These are phyloP conservation scores for Smittia aterrima DNA, from an alignment of 2,888 invertebrate species.

Conservation along the genomic window DNA sequence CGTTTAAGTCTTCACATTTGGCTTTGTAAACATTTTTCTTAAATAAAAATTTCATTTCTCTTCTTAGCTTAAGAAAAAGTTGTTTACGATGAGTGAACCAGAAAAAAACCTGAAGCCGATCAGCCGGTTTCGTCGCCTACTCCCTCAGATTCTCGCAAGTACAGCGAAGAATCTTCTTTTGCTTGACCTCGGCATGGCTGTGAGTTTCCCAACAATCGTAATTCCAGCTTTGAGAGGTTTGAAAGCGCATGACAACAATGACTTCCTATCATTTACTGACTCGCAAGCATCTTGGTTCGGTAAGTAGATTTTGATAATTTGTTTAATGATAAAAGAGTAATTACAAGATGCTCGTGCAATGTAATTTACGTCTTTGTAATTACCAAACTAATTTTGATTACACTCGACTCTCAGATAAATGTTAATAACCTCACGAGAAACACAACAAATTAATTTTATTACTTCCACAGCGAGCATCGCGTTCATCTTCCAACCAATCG, in stretches of 20 bases:
- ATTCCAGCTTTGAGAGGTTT: constrained; percentile 58
- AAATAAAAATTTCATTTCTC: no score
- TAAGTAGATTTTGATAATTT: constrained; percentile 47
- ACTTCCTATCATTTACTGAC: constrained; percentile 56
- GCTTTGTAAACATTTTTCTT: background rate
- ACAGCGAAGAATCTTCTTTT: constrained; percentile 58
- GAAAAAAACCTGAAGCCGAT: background rate
- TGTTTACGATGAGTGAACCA: background rate
- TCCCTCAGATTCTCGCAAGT: constrained; percentile 56
- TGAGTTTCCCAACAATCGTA: constrained; percentile 61
- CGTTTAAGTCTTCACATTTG: background rate
- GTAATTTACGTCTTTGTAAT: background rate
- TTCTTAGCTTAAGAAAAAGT: no score
- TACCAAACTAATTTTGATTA: constrained; percentile 43
- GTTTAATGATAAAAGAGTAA: constrained; percentile 33
- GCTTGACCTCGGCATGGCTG: constrained; percentile 59
- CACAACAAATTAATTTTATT: no score
- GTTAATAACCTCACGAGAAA: no score
- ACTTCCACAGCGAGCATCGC: constrained; percentile 57
- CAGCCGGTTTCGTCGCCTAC: constrained; percentile 43
- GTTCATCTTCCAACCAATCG: constrained; percentile 60
- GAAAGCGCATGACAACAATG: constrained; percentile 47
- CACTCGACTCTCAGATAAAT: no score
- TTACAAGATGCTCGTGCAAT: background rate
- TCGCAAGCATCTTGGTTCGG: constrained; percentile 62